Conservation (phyloP, 2,113 vertebrate genomes). For the Brienomyrus brachyistius region DNA sequence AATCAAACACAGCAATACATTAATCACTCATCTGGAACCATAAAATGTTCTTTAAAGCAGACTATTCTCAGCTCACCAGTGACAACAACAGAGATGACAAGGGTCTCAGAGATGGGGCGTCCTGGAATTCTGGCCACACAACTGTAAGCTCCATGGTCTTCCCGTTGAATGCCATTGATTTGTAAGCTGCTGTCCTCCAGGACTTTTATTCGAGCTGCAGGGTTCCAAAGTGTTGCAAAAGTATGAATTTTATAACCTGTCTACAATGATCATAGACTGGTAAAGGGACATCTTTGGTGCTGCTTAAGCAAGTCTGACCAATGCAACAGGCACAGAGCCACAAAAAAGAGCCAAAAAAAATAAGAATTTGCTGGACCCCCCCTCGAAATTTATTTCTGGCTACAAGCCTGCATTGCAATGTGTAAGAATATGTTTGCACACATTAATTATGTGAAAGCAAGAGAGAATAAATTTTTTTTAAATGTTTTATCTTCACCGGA, state of each 20-base stretch:
- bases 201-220: constrained; percentile 23
- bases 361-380: neutral
- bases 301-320: neutral
- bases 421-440: neutral
- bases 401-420: neutral
- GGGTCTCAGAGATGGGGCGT: neutral
- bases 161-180: constrained; percentile 41
- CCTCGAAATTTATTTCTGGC: neutral
- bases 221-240: neutral
- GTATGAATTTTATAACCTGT: neutral
- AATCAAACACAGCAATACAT: neutral
- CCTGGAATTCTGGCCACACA: constrained; percentile 53
- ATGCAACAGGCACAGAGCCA: neutral
- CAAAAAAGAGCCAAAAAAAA: no score
- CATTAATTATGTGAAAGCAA: neutral
- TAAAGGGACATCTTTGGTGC: neutral
- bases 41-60: neutral
- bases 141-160: constrained; percentile 49
- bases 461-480: neutral
- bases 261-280: neutral
- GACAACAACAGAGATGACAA: constrained; percentile 51
- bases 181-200: constrained; percentile 35
- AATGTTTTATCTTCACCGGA: no score
- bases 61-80: constrained; percentile 45
- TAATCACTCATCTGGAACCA: neutral